Conservation (phyloP, 2,888 invertebrate genomes). For the Pecten maximus region DNA sequence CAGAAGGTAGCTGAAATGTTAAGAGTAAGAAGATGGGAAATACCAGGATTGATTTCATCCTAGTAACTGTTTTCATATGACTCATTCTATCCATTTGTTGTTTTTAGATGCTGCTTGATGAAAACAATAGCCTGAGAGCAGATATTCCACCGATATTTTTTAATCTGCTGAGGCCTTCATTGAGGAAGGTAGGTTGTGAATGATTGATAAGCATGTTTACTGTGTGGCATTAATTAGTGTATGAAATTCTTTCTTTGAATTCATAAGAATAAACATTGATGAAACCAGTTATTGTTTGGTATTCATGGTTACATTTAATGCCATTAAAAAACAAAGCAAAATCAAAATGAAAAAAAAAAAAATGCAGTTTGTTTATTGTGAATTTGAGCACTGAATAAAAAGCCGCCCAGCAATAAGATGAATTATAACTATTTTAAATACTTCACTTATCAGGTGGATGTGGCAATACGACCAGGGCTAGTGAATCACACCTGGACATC, state of each 20-base stretch:
- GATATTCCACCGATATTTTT: conserved; percentile 88
- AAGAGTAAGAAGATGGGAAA: no score
- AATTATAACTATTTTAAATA: conserved; percentile 40
- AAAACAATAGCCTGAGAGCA: conserved; percentile 77
- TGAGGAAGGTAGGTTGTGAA: conserved; percentile 83
- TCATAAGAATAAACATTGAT: neutral
- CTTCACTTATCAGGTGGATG: conserved; percentile 85
- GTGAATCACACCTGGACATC: conserved; percentile 93
- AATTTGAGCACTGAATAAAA: neutral
- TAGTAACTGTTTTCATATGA: no score
- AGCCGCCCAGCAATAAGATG: neutral
- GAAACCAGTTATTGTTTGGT: neutral
- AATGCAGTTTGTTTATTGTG: neutral
- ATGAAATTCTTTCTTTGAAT: neutral
- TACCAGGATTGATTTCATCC: no score
- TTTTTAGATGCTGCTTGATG: conserved; percentile 72
- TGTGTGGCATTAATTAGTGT: neutral
- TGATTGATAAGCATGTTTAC: neutral
- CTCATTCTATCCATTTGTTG: no score
- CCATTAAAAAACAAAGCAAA: neutral
- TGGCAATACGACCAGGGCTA: conserved; percentile 89
- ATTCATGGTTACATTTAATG: neutral
- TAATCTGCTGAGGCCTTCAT: conserved; percentile 87
- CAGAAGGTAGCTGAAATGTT: no score
- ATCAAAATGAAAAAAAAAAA: neutral